Evolutionary conservation across 2,888 invertebrate genomes (phyloP).

Genomic region (Digitonthophagus gazella): DNA sequence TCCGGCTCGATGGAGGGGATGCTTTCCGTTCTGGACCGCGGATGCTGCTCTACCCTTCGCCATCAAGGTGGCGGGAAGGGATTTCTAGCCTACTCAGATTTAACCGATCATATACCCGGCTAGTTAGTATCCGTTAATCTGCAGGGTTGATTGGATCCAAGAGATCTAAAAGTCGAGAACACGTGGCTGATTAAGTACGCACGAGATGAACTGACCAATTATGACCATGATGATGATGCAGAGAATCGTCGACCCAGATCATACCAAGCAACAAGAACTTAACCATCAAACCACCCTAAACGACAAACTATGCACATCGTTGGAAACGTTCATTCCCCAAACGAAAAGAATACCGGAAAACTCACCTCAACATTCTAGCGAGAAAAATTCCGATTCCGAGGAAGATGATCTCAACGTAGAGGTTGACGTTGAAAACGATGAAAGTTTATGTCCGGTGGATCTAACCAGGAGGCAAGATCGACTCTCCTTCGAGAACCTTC

Average conservation of each 20-base stretch:
- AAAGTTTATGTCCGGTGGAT: constrained; percentile 51
- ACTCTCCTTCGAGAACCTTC: constrained; percentile 39
- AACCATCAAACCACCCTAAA: constrained; percentile 24
- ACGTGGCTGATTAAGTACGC: constrained; percentile 13
- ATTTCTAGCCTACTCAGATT: constrained; percentile 37
- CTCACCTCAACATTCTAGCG: constrained; percentile 45
- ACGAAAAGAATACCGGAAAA: constrained; percentile 48
- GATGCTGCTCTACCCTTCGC: constrained; percentile 38
- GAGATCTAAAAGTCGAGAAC: not conserved
- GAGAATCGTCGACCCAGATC: constrained; percentile 45
- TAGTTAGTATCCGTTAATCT: constrained; percentile 38
- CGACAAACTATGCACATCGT: constrained; percentile 35
- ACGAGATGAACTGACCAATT: constrained; percentile 23
- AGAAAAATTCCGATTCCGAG: constrained; percentile 41
- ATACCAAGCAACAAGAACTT: constrained; percentile 37
- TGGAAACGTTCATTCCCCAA: constrained; percentile 45
- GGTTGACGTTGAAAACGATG: constrained; percentile 51
- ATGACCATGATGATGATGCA: constrained; percentile 57
- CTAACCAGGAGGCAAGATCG: constrained; percentile 49
- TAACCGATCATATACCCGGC: constrained; percentile 24
- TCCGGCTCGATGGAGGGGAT: constrained; percentile 22
- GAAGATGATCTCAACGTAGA: constrained; percentile 42
- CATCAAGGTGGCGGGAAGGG: constrained; percentile 35
- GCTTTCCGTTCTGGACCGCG: constrained; percentile 32
- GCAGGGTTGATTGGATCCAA: constrained; percentile 32